These are phyloP conservation scores for Capitella teleta DNA, from an alignment of 1,140 invertebrate species.

Conservation along the genomic window DNA sequence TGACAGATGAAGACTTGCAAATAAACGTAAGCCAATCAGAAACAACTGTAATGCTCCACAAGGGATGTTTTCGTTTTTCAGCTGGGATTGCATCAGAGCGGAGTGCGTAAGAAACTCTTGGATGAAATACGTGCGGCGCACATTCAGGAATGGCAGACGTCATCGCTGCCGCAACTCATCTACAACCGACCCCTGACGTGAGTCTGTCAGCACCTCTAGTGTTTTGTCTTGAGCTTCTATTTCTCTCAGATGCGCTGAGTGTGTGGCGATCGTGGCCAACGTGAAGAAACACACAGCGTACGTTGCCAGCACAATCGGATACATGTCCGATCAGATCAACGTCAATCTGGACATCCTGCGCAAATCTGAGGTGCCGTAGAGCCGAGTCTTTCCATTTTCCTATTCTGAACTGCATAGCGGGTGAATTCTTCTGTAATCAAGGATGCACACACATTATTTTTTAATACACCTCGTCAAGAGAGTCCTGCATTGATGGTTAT, in stretches of 20 bases:
- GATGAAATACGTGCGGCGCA: too few relatives aligned
- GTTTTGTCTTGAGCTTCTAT: too few relatives aligned
- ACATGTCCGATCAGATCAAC: constrained; percentile 37
- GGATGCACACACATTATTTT: not conserved
- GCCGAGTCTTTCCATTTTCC: not conserved
- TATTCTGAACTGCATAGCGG: not conserved
- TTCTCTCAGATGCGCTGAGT: constrained; percentile 43
- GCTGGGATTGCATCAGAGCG: too few relatives aligned
- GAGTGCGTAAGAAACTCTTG: too few relatives aligned
- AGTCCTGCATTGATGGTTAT: not conserved
- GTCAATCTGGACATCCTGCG: constrained; percentile 29
- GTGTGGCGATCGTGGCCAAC: constrained; percentile 40
- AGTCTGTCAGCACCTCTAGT: too few relatives aligned
- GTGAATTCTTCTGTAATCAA: not conserved
- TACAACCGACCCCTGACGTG: too few relatives aligned
- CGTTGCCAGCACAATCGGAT: constrained; percentile 37
- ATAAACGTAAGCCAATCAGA: too few relatives aligned
- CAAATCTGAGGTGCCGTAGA: constrained; percentile 20
- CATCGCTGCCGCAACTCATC: too few relatives aligned
- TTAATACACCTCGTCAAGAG: not conserved
- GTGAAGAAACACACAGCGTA: constrained; percentile 40
- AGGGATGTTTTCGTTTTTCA: too few relatives aligned
- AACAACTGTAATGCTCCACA: too few relatives aligned
- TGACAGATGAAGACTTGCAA: too few relatives aligned
- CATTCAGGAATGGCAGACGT: too few relatives aligned